Base-by-base conservation (phyloP, 2,113 vertebrate genomes). In the Melanocharis versteri region DNA sequence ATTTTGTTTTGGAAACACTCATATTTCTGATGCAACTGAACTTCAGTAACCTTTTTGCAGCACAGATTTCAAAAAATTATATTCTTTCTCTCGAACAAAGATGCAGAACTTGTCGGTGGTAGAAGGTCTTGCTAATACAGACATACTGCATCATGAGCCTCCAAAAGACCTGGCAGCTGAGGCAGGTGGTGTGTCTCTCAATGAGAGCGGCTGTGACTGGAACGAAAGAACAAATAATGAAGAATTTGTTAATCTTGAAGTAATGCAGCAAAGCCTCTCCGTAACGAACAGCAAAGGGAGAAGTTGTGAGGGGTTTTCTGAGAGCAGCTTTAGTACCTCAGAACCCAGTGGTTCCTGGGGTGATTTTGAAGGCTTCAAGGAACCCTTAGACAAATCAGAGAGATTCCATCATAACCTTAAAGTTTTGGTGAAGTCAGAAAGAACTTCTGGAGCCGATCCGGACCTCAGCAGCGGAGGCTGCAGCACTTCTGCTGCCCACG, bases 311-410 rank as follows among this genome's bases (percentile, higher is more conserved):
- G 73, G 8, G 10, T 20, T 44, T 62, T 57, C 47, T 10, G 48
- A 83, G 16, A 33, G 37, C 27, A 19, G 19, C 16, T 68, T 18
- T 1, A 69, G 61, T 48, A 21, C 54, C 9, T 88, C 73, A 26
- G 97, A 97, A 51, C 81, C 72, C 83, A 48, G 71, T 10, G 6
- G 82, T 15, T 92, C 92, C 39, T 98, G 98, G 97, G 97, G 98
- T 28, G 96, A 97, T 39, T 98, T 98, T 58, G 94, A 98, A 91
- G 91, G 95, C 54, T 98, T 98, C 61, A n/a, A 5, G 24, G 98
- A 95, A 30, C n/a, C 96, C 31, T 45, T 85, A 28, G 92, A 75
- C 33, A 40, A 72, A 56, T 26, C 62, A 1, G 92, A 94, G 42
- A 77, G 11, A 10, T 75, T 92, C 35, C 27, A 22, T 50, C 48